Base-by-base conservation (phyloP, 2,888 invertebrate species). In the Athalia rosae region DNA sequence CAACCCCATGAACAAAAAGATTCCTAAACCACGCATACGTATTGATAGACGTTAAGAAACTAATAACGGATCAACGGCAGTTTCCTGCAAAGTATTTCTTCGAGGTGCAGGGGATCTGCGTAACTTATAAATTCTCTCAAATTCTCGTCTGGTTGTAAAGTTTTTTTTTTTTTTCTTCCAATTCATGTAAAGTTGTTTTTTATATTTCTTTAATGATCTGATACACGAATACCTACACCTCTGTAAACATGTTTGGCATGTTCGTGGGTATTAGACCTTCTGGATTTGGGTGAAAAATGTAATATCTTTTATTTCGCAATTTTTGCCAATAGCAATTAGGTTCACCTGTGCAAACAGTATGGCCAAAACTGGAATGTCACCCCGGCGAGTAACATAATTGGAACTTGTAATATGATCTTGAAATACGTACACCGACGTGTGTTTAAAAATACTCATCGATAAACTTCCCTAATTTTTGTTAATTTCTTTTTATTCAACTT, bases 291-390 rank as follows among this genome's bases (percentile, higher is more conserved):
- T 11, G 13, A 45, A 15, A 15, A 71, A 45, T 43, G 8, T 43
- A 45, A 71, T 58, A 56, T 50, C 56, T 71, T 56, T 45, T 71
- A 13, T 13, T 45, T 13, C 71, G 43, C 43, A 58, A 71, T 71
- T 58, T 58, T 15, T 13, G 45, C 56, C 45, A 58, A 11, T 45
- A 45, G 45, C 13, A 58, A 50, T 28, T 2, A 28, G 71, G 58
- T 58, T 71, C 71, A 71, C 58, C 71, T 71, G 71, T 45, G 56
- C 71, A 71, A 71, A 71, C 58, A 71, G 41, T 53, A 11, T 9
- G 45, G 4, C 43, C 8, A 8, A 58, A 67, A 67, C 53, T 48
- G n/a, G 11, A 66, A 66, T 50, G 13, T 66, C 48, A 15, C n/a
- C 41, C 15, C 53, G 9, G 67, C 0, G 50, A 41, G 4, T 67